Conservation (phyloP, 2,888 invertebrate species). For the Eurytoma californica region DNA sequence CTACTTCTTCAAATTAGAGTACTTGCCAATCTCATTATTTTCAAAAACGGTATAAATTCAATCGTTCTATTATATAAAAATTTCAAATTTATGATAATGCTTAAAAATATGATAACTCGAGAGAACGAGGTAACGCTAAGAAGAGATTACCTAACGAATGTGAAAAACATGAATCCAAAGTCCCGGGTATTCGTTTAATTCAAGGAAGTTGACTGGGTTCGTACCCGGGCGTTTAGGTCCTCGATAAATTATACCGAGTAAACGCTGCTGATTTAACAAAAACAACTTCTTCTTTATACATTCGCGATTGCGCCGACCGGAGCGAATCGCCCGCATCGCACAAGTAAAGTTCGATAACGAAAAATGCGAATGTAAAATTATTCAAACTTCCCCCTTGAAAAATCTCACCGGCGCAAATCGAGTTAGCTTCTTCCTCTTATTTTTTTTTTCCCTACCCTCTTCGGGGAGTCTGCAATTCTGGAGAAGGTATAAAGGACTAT, state of each 20-base stretch:
- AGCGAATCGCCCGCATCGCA: not conserved
- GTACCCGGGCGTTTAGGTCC: not conserved
- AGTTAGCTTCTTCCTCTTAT: conserved; percentile 39
- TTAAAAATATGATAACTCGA: conserved; percentile 4
- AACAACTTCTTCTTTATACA: conserved; percentile 45
- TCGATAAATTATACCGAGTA: conserved; percentile 51
- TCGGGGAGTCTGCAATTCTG: conserved; percentile 15
- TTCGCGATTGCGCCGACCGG: not conserved
- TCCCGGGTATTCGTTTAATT: conserved; percentile 8
- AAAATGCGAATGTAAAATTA: conserved; percentile 61
- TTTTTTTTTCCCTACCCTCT: not conserved
- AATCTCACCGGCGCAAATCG: conserved; percentile 53
- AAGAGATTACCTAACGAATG: conserved; percentile 17
- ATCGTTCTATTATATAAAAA: no score
- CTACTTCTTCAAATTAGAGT: no score
- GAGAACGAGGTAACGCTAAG: not conserved
- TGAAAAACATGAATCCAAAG: conserved; percentile 7
- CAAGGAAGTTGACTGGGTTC: conserved; percentile 11
- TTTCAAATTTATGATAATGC: no score
- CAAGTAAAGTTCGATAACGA: conserved; percentile 55
- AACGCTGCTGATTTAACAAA: conserved; percentile 54
- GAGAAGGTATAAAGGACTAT: conserved; percentile 23
- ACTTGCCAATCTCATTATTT: no score
- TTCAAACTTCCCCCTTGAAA: conserved; percentile 59
- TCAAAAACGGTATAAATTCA: no score